Evolutionary conservation across 2,888 invertebrate genomes (phyloP).

Genomic region (Cyaniris semiargus): DNA sequence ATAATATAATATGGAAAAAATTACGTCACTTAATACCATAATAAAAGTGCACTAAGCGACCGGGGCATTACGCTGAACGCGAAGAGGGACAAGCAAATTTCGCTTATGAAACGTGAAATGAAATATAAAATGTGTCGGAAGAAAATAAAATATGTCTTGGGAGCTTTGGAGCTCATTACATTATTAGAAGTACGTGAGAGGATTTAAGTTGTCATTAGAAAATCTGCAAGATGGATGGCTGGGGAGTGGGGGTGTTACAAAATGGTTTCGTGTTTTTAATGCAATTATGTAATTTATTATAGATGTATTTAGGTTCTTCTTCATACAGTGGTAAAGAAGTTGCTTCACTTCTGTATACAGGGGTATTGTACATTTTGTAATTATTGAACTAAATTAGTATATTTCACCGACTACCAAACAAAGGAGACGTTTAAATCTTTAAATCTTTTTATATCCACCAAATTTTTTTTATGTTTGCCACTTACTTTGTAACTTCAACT

Average conservation of each 20-base stretch:
- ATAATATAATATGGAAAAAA: conserved; percentile 82
- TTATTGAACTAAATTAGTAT: no score
- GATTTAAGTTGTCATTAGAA: conserved; percentile 65
- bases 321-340: not conserved
- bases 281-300: not conserved
- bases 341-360: not conserved
- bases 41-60: conserved; percentile 82
- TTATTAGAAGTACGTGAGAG: conserved; percentile 75
- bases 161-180: conserved; percentile 75
- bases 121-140: conserved; percentile 76
- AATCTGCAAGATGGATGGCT: conserved; percentile 48
- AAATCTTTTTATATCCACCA: not conserved
- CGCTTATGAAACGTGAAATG: conserved; percentile 79
- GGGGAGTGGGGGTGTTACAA: conserved; percentile 36
- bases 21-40: conserved; percentile 82
- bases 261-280: conserved; percentile 22
- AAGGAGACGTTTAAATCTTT: not conserved
- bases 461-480: not conserved
- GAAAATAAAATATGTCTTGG: conserved; percentile 75
- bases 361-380: no score
- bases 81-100: conserved; percentile 75
- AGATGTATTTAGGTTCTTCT: no score
- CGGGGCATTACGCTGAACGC: conserved; percentile 76
- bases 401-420: no score
- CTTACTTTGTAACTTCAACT: not conserved